phyloP scores from a whole-genome alignment of 2,113 vertebrate genomes.

The Gymnobelideus leadbeateri region DNA sequence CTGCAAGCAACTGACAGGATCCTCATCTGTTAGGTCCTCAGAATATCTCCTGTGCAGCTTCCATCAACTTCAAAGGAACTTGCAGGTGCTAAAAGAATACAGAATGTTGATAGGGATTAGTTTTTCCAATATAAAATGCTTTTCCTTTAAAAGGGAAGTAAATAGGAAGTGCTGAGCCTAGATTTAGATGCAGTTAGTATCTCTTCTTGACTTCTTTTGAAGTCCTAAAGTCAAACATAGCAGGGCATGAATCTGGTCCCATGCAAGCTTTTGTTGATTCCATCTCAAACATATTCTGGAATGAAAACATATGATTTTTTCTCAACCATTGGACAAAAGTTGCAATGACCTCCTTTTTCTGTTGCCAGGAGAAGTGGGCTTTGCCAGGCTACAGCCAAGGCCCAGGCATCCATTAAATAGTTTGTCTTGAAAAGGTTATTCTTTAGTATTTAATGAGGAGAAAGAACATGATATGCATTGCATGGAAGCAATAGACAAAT shows the following conservation, averaged over 20 bases:
- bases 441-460: conserved; percentile 11
- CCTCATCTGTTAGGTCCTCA: background rate
- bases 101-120: background rate
- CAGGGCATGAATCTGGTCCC: background rate
- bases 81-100: background rate
- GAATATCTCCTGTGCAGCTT: background rate
- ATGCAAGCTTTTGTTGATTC: background rate
- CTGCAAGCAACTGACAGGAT: conserved; percentile 1
- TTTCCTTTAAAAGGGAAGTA: background rate
- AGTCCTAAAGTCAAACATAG: background rate
- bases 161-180: background rate
- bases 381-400: background rate
- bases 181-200: background rate
- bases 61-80: background rate
- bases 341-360: background rate
- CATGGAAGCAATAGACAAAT: background rate
- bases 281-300: background rate
- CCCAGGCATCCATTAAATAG: background rate
- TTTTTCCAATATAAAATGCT: background rate
- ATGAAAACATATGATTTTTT: background rate
- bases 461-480: background rate
- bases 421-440: conserved; percentile 3
- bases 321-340: background rate
- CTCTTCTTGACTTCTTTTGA: background rate
- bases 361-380: background rate